Percentiles rank a stretch among this genome's conserved stretches.
phyloP scores from a whole-genome alignment of 2,888 invertebrate species.

The Tupiocoris notatus region DNA sequence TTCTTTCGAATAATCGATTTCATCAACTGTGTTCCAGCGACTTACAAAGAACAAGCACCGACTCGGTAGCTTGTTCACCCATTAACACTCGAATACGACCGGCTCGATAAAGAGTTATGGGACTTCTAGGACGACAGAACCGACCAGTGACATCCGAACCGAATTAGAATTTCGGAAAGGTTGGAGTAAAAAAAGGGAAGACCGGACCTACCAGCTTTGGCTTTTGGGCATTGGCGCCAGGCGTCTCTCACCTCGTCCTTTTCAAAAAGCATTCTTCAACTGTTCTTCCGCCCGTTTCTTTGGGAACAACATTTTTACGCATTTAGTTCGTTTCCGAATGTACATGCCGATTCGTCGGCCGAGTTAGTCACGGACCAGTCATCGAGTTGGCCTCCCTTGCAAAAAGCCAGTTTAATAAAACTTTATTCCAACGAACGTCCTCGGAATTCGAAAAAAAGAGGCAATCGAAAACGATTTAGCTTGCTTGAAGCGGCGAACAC shows the following conservation, averaged over 20 bases:
- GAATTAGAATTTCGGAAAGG: conserved; percentile 2
- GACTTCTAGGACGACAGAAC: neutral
- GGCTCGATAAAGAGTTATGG: neutral
- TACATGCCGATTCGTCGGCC: neutral
- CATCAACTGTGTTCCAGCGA: too few relatives aligned
- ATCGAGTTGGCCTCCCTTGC: neutral
- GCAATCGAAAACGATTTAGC: too few relatives aligned
- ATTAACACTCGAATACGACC: neutral
- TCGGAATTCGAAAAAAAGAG: too few relatives aligned
- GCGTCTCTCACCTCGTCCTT: neutral
- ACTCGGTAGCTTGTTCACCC: neutral
- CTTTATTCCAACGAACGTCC: too few relatives aligned
- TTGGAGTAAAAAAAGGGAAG: conserved; percentile 4
- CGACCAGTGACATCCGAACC: neutral
- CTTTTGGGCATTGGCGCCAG: conserved; percentile 25
- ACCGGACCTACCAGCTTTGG: conserved; percentile 9
- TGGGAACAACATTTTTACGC: neutral
- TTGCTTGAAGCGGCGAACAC: too few relatives aligned
- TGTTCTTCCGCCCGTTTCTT: neutral
- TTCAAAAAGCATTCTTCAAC: neutral
- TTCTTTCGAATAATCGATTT: too few relatives aligned
- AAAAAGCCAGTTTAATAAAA: too few relatives aligned
- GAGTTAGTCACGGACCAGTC: neutral
- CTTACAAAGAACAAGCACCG: too few relatives aligned
- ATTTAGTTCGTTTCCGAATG: neutral